Conservation (phyloP, 2,888 invertebrate species). For the Lasius platythorax region DNA sequence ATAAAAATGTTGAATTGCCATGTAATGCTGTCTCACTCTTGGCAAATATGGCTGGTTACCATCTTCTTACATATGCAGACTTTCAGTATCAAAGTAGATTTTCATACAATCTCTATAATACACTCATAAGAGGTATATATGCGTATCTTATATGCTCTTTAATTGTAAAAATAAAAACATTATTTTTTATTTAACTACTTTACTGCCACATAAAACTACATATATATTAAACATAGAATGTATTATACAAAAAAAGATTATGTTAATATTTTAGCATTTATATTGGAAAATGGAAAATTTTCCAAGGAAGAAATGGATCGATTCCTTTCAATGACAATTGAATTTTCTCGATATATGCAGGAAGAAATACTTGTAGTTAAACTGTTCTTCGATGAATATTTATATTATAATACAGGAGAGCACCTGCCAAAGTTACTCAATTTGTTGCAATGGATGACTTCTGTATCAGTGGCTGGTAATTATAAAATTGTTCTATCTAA, state of each 20-base stretch:
- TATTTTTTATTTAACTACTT: not conserved
- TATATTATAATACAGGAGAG: conserved; percentile 79
- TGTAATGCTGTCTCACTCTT: conserved; percentile 82
- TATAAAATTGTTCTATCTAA: not conserved
- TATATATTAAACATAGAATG: not conserved
- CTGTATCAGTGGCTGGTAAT: conserved; percentile 76
- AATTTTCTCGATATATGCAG: conserved; percentile 83
- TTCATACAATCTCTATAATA: conserved; percentile 82
- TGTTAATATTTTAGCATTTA: conserved; percentile 77
- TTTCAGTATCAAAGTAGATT: conserved; percentile 83
- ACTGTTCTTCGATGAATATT: conserved; percentile 81
- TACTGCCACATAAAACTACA: not conserved
- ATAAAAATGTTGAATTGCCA: conserved; percentile 80
- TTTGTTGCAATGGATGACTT: conserved; percentile 82
- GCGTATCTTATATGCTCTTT: not conserved
- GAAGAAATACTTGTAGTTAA: conserved; percentile 83
- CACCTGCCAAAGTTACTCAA: conserved; percentile 76
- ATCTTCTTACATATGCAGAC: conserved; percentile 82
- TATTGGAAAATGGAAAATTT: conserved; percentile 79
- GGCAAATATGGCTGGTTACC: conserved; percentile 81
- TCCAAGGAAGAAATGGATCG: conserved; percentile 77
- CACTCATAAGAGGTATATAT: conserved; percentile 78
- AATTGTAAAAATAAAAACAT: not conserved
- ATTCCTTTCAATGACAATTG: conserved; percentile 79
- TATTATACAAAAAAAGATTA: not conserved